Conservation (phyloP, 37 sponge, comb jelly and placozoan species). For the Axinella damicornis region DNA sequence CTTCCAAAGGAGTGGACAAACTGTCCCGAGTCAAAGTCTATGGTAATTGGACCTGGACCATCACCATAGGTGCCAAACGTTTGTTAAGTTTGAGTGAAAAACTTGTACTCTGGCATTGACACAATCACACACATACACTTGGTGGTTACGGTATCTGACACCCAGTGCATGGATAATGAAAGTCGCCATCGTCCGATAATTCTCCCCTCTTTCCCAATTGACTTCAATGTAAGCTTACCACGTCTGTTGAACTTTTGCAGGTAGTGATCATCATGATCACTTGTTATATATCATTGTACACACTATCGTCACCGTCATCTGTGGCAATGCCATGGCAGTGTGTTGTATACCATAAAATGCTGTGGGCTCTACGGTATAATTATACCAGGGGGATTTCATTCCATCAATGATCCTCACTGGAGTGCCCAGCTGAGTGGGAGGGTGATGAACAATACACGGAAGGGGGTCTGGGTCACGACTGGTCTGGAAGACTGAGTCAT, state of each 20-base stretch:
- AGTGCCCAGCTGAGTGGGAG: conserved; percentile 7
- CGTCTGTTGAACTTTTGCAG: conserved; percentile 26
- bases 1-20: too few relatives aligned
- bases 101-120: conserved; percentile 38
- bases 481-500: neutral
- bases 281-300: conserved; percentile 33
- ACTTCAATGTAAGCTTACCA: conserved; percentile 7
- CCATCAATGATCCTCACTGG: neutral
- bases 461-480: neutral
- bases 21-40: conserved; percentile 18
- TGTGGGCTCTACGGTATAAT: too few relatives aligned
- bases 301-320: conserved; percentile 31
- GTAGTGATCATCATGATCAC: conserved; percentile 6
- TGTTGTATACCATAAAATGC: too few relatives aligned
- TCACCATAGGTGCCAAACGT: conserved; percentile 1
- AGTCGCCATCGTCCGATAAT: conserved; percentile 4
- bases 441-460: neutral
- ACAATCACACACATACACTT: conserved; percentile 41
- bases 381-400: too few relatives aligned
- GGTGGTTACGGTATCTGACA: conserved; percentile 1
- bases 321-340: conserved; percentile 42
- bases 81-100: conserved; percentile 17
- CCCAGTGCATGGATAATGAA: conserved; percentile 33
- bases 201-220: conserved; percentile 18
- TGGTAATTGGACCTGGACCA: conserved; percentile 23